phyloP scores from a whole-genome alignment of 2,888 invertebrate genomes.

The Archips crataeganus region DNA sequence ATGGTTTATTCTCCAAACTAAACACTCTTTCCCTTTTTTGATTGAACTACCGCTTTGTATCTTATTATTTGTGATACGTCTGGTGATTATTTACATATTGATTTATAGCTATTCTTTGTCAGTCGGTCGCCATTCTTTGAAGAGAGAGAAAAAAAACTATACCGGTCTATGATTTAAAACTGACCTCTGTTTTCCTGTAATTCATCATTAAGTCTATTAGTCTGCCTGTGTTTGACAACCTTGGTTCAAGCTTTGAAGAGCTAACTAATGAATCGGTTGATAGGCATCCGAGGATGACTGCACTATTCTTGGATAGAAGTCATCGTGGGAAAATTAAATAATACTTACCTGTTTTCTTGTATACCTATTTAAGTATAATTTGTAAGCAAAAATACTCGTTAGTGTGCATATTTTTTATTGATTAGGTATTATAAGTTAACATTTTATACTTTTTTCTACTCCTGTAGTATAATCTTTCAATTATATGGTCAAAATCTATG shows the following conservation, averaged over 20 bases:
- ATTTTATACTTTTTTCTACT: too few species aligned
- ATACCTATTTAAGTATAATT: neutral
- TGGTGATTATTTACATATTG: conserved; percentile 25
- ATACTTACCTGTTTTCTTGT: neutral
- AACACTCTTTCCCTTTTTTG: conserved; percentile 32
- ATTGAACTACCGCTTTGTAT: conserved; percentile 25
- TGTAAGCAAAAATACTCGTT: neutral
- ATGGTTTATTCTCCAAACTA: conserved; percentile 35
- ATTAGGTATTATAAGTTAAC: neutral
- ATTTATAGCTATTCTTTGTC: conserved; percentile 19
- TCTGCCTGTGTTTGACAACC: conserved; percentile 61
- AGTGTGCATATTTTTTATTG: neutral
- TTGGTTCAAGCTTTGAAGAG: conserved; percentile 52
- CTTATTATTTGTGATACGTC: conserved; percentile 5
- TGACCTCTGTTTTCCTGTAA: conserved; percentile 62
- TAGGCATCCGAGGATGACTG: conserved; percentile 25
- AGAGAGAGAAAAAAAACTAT: conserved; percentile 27
- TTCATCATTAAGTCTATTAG: conserved; percentile 56
- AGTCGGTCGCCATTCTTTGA: conserved; percentile 14
- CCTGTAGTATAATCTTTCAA: too few species aligned
- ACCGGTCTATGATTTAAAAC: conserved; percentile 49
- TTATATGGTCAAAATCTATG: too few species aligned
- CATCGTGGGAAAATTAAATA: conserved; percentile 28
- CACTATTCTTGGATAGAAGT: conserved; percentile 19
- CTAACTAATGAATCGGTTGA: conserved; percentile 35